These are phyloP conservation scores for Leptopilina syphax DNA, from an alignment of 2,888 invertebrate genomes.

Conservation along the genomic window DNA sequence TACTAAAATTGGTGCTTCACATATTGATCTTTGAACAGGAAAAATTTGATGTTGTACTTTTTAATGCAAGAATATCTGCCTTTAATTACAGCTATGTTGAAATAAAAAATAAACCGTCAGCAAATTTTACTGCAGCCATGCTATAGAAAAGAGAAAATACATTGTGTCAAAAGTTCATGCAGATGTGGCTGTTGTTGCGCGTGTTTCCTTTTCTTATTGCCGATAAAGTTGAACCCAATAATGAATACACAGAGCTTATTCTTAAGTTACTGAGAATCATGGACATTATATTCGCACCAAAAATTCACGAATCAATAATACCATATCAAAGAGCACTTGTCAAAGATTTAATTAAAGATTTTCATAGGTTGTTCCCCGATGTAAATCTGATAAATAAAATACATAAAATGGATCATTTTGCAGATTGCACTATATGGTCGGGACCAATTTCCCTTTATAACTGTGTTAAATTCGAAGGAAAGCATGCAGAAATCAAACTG, in stretches of 20 bases:
- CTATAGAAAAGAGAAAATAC: constrained; percentile 44
- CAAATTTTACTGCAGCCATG: constrained; percentile 45
- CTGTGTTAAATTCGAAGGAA: no score
- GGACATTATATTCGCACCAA: neutral
- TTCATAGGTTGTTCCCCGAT: no score
- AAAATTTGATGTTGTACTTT: constrained; percentile 1
- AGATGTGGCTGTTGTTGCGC: constrained; percentile 49
- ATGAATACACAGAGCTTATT: constrained; percentile 46
- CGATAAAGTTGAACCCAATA: constrained; percentile 45
- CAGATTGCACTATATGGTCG: no score
- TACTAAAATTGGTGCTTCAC: constrained; percentile 27
- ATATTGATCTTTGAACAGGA: neutral
- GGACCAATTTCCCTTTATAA: no score
- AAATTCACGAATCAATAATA: no score
- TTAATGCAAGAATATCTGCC: neutral
- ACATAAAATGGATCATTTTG: no score
- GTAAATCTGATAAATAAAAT: no score
- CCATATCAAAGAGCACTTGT: no score
- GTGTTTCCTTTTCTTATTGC: constrained; percentile 51
- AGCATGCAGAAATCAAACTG: no score
- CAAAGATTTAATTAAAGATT: no score
- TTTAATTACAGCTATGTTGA: constrained; percentile 8
- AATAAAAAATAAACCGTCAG: constrained; percentile 43
- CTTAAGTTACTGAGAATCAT: constrained; percentile 48
- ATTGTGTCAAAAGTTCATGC: constrained; percentile 51